Conservation (phyloP, 2,113 vertebrate species). For the Capreolus pygargus region DNA sequence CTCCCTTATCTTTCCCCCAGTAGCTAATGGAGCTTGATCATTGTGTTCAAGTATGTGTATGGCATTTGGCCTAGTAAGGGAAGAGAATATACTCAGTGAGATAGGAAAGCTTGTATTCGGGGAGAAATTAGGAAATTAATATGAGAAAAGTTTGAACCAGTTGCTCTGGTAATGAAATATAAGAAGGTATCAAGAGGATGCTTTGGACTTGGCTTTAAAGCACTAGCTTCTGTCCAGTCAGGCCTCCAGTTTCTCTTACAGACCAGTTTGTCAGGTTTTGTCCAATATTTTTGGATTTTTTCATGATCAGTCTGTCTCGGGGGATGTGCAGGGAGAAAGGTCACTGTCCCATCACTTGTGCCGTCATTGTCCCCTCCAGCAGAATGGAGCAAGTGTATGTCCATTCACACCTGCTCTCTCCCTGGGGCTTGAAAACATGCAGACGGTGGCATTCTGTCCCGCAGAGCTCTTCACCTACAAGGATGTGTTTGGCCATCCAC, state of each 20-base stretch:
- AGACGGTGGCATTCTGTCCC: fast-evolving
- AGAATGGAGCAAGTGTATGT: neutral
- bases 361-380: neutral
- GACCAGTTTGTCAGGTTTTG: neutral
- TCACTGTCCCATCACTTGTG: neutral
- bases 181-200: neutral
- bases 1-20: neutral
- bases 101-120: neutral
- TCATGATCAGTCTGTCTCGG: neutral
- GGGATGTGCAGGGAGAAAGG: neutral
- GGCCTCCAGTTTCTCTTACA: neutral
- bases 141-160: neutral
- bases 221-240: neutral
- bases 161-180: neutral
- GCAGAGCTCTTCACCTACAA: slow-evolving; percentile 61
- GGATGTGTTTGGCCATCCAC: slow-evolving; percentile 45
- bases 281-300: neutral
- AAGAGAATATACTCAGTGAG: neutral
- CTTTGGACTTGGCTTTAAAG: neutral
- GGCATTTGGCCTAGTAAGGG: neutral
- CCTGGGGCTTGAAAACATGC: fast-evolving
- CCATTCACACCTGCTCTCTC: neutral
- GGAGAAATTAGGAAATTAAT: neutral
- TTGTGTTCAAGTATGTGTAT: neutral
- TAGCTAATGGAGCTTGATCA: neutral